phyloP scores from a whole-genome alignment of 2,113 vertebrate genomes.

The Pantherophis guttatus region DNA sequence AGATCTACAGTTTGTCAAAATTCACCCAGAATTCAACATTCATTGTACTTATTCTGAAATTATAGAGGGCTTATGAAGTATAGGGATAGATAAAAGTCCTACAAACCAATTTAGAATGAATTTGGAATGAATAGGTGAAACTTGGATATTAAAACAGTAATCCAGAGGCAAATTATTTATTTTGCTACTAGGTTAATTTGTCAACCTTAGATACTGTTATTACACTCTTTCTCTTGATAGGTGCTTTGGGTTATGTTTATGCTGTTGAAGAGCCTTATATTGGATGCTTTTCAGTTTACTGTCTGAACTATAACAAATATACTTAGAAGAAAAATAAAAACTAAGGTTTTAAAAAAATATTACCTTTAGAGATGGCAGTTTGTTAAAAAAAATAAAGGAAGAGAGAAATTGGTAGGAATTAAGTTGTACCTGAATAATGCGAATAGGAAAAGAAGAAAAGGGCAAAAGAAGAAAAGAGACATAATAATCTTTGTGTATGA shows the following conservation, averaged over 20 bases:
- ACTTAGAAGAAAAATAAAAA: neutral
- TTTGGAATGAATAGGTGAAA: neutral
- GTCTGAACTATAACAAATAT: neutral
- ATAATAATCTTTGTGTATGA: neutral
- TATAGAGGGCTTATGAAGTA: neutral
- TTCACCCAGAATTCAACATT: neutral
- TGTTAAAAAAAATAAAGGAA: neutral
- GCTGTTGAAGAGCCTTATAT: neutral
- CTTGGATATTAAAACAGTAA: neutral
- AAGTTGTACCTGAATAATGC: slow-evolving; percentile 4
- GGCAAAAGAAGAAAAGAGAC: neutral
- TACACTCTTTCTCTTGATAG: neutral
- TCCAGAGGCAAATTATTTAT: neutral
- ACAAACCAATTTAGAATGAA: neutral
- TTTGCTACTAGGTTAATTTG: neutral
- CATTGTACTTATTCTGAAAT: neutral
- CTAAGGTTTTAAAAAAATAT: neutral
- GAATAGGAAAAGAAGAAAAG: neutral
- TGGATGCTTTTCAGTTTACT: neutral
- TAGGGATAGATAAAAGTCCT: neutral
- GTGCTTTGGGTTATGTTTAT: neutral
- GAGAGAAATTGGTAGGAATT: neutral
- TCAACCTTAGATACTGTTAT: neutral
- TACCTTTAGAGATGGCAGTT: neutral
- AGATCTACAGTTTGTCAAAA: no score